Evolutionary conservation across 2,888 invertebrate species (phyloP), one percentile per base, ranked within the genome.

Genomic region (Xanthia togata): DNA sequence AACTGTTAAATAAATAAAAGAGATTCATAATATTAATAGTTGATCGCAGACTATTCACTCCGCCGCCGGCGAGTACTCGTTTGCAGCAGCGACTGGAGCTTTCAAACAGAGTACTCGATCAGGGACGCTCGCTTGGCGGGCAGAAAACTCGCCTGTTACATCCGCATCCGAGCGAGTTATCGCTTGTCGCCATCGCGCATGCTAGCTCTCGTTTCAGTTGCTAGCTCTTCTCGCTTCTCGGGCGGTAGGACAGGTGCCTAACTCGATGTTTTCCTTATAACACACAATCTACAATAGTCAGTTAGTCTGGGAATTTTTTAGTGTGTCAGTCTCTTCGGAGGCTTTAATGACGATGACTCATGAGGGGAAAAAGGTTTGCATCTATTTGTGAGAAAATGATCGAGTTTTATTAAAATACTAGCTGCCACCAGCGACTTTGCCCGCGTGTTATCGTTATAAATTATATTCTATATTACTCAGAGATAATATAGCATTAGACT

Each of bases 271-370:
- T 83, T 73, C 38, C 67, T 73, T 71, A 31, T 53, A 74, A 70
- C 41, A 70, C 41, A 73, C 57, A 17, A 47, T 14, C 31, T 35
- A 31, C 67, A 26, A 26, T 53, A 50, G 53, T 26, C 53, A 12
- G 17, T 38, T 50, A 26, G 70, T 68, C 73, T 83, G 85, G 73
- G 85, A 83, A 77, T 26, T 35, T 1, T 59, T 85, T 50, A 60
- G 77, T 85, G 73, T 81, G 73, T 41, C 71, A 73, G 60, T 60
- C n/a, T 38, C 47, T 59, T 68, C 41, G n/a, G n/a, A 8, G 44
- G 26, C 62, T n/a, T 20, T 57, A 14, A 20, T 2, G 41, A 44
- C n/a, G n/a, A 50, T 63, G 47, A 71, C 8, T 57, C 41, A 57
- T 35, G 14, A 20, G 0, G 4, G 12, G 31, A 35, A 44, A n/a